phyloP scores from a whole-genome alignment of 2,888 invertebrate genomes.

The Caenorhabditis panamensis region DNA sequence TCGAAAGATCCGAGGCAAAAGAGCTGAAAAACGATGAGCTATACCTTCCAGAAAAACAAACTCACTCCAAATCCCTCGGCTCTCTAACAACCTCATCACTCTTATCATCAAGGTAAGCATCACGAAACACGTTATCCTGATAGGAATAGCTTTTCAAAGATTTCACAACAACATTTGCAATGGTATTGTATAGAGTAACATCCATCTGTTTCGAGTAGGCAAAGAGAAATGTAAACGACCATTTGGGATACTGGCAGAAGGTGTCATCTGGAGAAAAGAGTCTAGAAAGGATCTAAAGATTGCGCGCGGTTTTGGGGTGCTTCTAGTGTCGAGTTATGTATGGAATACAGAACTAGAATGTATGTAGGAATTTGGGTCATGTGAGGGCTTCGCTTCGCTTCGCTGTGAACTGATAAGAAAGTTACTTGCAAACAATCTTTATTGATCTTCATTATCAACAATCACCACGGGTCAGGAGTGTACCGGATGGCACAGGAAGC shows the following conservation, averaged over 20 bases:
- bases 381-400: too few species aligned
- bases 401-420: background rate
- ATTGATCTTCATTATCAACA: background rate
- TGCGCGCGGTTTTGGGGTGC: background rate
- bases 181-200: background rate
- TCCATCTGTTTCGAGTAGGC: background rate
- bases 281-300: background rate
- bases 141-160: background rate
- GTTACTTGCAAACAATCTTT: background rate
- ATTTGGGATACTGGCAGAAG: background rate
- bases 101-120: background rate
- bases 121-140: background rate
- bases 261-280: background rate
- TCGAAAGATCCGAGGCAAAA: background rate
- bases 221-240: slow-evolving; percentile 3
- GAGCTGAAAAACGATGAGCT: too few species aligned
- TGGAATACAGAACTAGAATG: background rate
- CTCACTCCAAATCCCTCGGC: slow-evolving; percentile 6
- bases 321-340: background rate
- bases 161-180: background rate
- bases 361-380: background rate
- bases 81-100: background rate
- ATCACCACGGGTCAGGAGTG: too few species aligned
- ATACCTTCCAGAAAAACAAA: background rate
- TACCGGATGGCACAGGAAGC: slow-evolving; percentile 6